These are phyloP conservation scores for Ctenodactylus gundi DNA, from an alignment of 2,113 vertebrate species.

Conservation along the genomic window DNA sequence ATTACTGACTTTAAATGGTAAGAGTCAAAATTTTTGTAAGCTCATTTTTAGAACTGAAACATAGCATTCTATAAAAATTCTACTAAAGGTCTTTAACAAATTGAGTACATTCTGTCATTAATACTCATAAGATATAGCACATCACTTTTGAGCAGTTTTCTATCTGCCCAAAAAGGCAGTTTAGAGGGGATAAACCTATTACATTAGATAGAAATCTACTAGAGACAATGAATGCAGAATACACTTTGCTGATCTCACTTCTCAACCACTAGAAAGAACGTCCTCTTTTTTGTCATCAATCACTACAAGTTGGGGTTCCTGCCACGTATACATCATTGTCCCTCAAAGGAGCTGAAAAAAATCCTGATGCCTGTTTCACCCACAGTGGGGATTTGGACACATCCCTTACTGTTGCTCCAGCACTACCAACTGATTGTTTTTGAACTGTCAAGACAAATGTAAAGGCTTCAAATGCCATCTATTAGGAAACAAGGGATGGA, in stretches of 20 bases:
- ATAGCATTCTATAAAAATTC: neutral
- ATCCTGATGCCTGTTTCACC: neutral
- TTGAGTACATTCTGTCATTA: neutral
- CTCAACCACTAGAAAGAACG: neutral
- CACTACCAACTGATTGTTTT: neutral
- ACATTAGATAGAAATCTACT: neutral
- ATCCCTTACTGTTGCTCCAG: neutral
- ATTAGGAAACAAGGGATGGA: neutral
- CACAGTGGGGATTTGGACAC: neutral
- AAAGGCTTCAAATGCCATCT: neutral
- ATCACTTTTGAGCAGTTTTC: neutral
- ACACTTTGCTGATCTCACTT: neutral
- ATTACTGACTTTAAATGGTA: neutral
- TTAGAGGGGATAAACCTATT: neutral
- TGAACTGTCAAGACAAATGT: neutral
- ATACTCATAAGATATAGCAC: neutral
- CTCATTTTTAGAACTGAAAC: neutral
- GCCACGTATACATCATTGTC: neutral
- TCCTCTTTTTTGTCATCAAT: neutral
- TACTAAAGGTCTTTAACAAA: neutral
- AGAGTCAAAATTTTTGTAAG: neutral
- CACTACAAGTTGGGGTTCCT: neutral
- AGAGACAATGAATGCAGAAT: neutral
- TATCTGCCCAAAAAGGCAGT: neutral
- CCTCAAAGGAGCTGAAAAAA: neutral